Evolutionary conservation across 2,113 vertebrate species (phyloP).

Genomic region (Apeltes quadracus): DNA sequence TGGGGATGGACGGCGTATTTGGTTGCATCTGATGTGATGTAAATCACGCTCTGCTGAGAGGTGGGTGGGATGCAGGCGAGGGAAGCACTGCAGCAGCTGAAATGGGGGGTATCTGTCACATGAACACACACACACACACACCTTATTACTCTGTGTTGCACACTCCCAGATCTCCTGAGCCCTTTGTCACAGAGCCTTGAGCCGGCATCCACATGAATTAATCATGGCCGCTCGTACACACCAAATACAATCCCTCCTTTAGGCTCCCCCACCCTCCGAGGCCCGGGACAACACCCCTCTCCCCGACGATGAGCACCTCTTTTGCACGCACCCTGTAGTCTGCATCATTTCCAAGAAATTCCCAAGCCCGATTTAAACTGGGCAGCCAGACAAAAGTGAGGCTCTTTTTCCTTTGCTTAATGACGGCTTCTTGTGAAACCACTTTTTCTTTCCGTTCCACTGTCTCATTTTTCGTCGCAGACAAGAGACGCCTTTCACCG

Average conservation of each 20-base stretch:
- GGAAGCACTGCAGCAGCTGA: conserved; percentile 37
- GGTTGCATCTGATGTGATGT: conserved; percentile 51
- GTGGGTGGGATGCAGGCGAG: conserved; percentile 40
- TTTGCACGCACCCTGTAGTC: no score
- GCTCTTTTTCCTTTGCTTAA: no score
- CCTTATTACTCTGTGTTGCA: conserved; percentile 4
- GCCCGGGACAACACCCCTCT: conserved; percentile 5
- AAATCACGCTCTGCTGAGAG: conserved; percentile 37
- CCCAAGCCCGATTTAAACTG: conserved; percentile 10
- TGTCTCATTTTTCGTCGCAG: conserved; percentile 14
- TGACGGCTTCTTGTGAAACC: no score
- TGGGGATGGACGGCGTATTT: not conserved
- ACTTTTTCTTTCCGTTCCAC: conserved; percentile 5
- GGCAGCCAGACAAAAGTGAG: conserved; percentile 4
- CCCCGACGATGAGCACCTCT: not conserved
- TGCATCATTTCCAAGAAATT: not conserved
- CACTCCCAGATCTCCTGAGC: conserved; percentile 11
- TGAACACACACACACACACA: conserved; percentile 13
- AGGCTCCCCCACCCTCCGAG: not conserved
- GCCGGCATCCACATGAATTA: conserved; percentile 51
- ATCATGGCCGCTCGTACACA: conserved; percentile 18
- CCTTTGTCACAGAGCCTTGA: conserved; percentile 33
- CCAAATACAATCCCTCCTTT: conserved; percentile 30
- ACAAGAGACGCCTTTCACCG: conserved; percentile 41
- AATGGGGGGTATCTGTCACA: conserved; percentile 35